phyloP scores from a whole-genome alignment of 2,113 vertebrate species.

The Ia io region DNA sequence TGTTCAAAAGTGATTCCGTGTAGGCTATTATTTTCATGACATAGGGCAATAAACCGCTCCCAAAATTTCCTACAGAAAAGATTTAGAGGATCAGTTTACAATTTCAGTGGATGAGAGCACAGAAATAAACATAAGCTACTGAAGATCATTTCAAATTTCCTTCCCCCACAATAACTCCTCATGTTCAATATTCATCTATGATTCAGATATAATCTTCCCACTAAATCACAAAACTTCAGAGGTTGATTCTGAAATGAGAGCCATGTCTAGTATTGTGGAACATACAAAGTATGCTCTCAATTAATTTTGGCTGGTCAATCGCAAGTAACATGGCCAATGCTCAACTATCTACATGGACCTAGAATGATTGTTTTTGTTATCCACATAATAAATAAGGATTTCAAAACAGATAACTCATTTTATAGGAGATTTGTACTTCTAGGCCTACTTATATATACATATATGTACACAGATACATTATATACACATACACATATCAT shows the following conservation, averaged over 20 bases:
- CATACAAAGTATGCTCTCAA: background rate
- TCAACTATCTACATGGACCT: background rate
- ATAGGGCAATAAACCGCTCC: conserved; percentile 98
- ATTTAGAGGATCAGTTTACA: conserved; percentile 24
- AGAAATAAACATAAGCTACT: conserved; percentile 36
- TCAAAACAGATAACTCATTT: conserved; percentile 1
- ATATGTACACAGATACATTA: background rate
- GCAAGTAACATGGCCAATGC: background rate
- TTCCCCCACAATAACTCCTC: background rate
- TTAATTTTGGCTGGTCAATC: background rate
- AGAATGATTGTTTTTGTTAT: background rate
- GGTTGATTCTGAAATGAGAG: background rate
- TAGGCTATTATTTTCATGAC: conserved; percentile 95
- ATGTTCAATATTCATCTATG: background rate
- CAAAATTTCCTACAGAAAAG: conserved; percentile 94
- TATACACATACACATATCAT: background rate
- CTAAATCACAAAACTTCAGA: background rate
- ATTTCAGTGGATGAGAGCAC: conserved; percentile 20
- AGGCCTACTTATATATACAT: background rate
- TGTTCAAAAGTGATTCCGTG: conserved; percentile 99
- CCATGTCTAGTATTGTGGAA: background rate
- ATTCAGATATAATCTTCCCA: background rate
- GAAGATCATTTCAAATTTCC: conserved; percentile 23
- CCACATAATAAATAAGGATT: background rate
- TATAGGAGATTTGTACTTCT: background rate